These are phyloP conservation scores for Dryomyza anilis DNA, from an alignment of 2,888 invertebrate genomes.

Conservation along the genomic window DNA sequence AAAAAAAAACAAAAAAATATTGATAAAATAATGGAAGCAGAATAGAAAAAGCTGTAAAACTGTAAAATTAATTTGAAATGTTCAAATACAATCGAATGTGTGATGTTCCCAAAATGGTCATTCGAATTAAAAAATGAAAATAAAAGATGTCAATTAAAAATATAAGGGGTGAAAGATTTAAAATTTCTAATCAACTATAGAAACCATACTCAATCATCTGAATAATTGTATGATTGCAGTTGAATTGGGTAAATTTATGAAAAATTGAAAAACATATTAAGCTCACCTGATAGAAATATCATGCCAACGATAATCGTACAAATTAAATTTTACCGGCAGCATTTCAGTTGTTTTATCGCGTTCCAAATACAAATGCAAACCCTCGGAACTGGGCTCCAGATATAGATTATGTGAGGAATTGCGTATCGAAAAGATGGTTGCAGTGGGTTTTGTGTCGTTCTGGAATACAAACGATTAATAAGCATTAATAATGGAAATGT, in stretches of 20 bases:
- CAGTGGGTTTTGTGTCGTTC: conserved; percentile 46
- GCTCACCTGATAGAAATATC: conserved; percentile 61
- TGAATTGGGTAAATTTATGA: too few relatives aligned
- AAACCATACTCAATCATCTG: too few relatives aligned
- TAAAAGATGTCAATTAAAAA: too few relatives aligned
- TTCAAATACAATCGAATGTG: background rate
- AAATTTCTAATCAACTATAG: too few relatives aligned
- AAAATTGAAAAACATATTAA: too few relatives aligned
- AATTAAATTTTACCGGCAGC: conserved; percentile 60
- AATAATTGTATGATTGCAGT: too few relatives aligned
- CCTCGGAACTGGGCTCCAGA: conserved; percentile 56
- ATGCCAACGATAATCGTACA: conserved; percentile 62
- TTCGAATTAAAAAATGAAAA: background rate
- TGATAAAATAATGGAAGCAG: background rate
- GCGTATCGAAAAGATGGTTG: conserved; percentile 58
- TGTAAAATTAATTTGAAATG: background rate
- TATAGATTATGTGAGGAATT: conserved; percentile 59
- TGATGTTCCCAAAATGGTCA: background rate
- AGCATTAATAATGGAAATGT: too few relatives aligned
- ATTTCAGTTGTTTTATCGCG: conserved; percentile 61
- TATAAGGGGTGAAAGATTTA: too few relatives aligned
- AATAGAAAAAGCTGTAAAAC: background rate
- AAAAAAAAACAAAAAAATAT: conserved; percentile 1
- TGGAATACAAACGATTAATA: too few relatives aligned
- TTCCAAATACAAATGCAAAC: conserved; percentile 58